Conservation (phyloP, 2,888 invertebrate species). For the Girardia tigrina region DNA sequence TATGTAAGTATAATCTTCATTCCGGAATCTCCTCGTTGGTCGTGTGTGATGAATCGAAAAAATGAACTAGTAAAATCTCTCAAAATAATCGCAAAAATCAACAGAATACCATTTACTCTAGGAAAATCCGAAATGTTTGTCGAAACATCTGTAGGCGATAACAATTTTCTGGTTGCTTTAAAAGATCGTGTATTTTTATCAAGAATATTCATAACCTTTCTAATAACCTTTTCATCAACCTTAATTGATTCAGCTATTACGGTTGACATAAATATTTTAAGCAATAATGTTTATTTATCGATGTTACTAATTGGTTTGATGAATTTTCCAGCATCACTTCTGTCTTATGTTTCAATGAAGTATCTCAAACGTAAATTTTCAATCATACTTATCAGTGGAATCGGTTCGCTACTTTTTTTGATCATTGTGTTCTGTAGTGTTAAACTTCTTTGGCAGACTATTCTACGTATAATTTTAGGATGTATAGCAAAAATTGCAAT, state of each 20-base stretch:
- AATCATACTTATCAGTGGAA: not conserved
- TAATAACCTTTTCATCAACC: not conserved
- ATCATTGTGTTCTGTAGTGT: not conserved
- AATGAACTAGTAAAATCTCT: not conserved
- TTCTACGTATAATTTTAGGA: not conserved
- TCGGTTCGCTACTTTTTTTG: not conserved
- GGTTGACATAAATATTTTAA: not conserved
- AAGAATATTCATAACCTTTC: not conserved
- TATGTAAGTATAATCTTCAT: not conserved
- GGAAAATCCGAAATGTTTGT: not conserved
- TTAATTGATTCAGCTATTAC: not conserved
- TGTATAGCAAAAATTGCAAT: not conserved
- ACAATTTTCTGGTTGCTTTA: not conserved
- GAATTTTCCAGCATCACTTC: not conserved
- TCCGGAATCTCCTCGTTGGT: not conserved
- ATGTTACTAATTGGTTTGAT: slow-evolving; percentile 8
- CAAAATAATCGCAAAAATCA: slow-evolving; percentile 1
- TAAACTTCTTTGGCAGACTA: not conserved
- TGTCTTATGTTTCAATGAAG: not conserved
- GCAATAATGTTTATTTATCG: not conserved
- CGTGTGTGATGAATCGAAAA: not conserved
- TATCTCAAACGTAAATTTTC: not conserved
- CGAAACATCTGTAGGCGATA: not conserved
- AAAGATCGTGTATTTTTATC: not conserved
- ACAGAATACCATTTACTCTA: not conserved